Percentiles rank a stretch among this genome's conserved stretches.
phyloP scores from a whole-genome alignment of 2,797 vertebrate species.

The Borostomias antarcticus region DNA sequence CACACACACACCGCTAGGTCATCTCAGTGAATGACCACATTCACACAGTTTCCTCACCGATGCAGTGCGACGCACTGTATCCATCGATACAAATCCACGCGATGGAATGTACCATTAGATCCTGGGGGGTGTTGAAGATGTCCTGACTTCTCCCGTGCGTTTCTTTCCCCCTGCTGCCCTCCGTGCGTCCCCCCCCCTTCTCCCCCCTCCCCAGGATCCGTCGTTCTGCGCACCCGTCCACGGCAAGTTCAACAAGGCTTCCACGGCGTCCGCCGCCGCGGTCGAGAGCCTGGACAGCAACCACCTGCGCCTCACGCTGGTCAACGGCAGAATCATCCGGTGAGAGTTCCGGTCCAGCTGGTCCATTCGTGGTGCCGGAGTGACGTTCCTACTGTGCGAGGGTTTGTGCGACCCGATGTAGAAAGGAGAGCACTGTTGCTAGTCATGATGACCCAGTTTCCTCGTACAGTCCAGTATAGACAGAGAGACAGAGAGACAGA shows the following conservation, averaged over 20 bases:
- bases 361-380: too few species aligned
- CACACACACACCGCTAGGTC: slow-evolving; percentile 3
- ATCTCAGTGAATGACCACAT: too few species aligned
- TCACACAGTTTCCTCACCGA: not conserved
- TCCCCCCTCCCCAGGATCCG: slow-evolving; percentile 73
- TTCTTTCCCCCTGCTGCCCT: not conserved
- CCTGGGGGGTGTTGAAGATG: not conserved
- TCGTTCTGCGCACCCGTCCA: slow-evolving; percentile 84
- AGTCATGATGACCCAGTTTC: too few species aligned
- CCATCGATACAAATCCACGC: not conserved
- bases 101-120: too few species aligned
- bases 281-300: slow-evolving; percentile 88
- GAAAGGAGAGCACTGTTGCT: too few species aligned
- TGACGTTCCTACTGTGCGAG: too few species aligned
- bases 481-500: too few species aligned
- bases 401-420: too few species aligned
- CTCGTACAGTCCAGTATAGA: too few species aligned
- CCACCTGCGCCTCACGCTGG: slow-evolving; percentile 88
- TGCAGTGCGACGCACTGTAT: not conserved
- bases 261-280: slow-evolving; percentile 88
- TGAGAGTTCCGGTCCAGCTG: too few species aligned
- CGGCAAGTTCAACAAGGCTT: slow-evolving; percentile 91
- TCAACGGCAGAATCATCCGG: slow-evolving; percentile 95
- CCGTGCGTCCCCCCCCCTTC: not conserved
- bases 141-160: not conserved